These are phyloP conservation scores for Empidonax traillii DNA, from an alignment of 2,113 vertebrate genomes.

Conservation along the genomic window DNA sequence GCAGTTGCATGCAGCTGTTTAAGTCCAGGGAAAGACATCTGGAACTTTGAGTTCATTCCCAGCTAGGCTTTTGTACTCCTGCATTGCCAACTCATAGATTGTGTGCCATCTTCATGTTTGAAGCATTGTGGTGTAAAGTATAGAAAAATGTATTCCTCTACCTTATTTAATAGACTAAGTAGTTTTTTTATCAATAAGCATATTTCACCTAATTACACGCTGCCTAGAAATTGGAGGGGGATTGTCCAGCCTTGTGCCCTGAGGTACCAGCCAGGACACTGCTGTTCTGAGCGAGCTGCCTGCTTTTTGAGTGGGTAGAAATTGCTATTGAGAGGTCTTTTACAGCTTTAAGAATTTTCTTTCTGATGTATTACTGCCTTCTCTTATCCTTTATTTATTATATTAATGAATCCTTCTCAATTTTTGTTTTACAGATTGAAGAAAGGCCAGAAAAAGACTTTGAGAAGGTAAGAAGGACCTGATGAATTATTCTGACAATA, in stretches of 20 bases:
- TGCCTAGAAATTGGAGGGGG: not conserved
- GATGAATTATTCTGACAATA: not conserved
- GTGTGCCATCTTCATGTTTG: not conserved
- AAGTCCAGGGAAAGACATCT: not conserved
- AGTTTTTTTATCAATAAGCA: not conserved
- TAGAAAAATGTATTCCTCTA: not conserved
- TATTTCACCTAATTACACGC: not conserved
- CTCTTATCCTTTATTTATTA: not conserved
- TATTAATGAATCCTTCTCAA: not conserved
- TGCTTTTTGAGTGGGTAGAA: not conserved
- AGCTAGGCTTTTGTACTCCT: not conserved
- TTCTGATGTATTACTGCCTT: not conserved
- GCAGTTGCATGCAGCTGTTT: not conserved
- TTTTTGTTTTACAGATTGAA: constrained; percentile 69
- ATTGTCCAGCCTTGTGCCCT: not conserved
- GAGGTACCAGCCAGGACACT: not conserved
- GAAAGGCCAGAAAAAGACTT: constrained; percentile 82
- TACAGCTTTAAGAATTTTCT: not conserved
- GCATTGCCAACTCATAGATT: not conserved
- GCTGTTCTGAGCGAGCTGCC: not conserved
- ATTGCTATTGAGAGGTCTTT: not conserved
- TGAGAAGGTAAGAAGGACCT: constrained; percentile 75
- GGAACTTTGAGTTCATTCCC: not conserved
- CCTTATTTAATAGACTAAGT: not conserved
- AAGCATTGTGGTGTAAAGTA: not conserved